Evolutionary conservation across 1,140 invertebrate genomes (phyloP).

Genomic region (Helicoverpa zea): DNA sequence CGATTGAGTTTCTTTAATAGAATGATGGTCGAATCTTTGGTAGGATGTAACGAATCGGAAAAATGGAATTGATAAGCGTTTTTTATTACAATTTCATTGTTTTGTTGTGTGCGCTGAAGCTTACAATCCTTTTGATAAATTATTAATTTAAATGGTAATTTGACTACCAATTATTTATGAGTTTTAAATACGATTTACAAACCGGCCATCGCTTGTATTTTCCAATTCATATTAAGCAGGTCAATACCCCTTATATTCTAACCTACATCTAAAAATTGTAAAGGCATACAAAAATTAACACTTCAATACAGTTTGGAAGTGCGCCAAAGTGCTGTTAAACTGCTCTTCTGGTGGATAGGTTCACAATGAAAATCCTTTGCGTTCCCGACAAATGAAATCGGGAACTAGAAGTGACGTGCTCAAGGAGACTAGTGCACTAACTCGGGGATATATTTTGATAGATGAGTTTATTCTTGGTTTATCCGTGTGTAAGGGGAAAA

Average conservation of each 20-base stretch:
- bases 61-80: not conserved
- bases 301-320: conserved; percentile 12
- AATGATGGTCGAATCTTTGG: conserved; percentile 15
- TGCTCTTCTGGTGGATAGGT: not conserved
- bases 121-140: not conserved
- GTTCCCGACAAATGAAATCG: conserved; percentile 46
- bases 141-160: too few relatives aligned
- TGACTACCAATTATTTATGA: too few relatives aligned
- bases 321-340: conserved; percentile 7
- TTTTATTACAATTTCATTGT: conserved; percentile 12
- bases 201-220: too few relatives aligned
- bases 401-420: conserved; percentile 45
- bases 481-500: not conserved
- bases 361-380: conserved; percentile 20
- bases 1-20: not conserved
- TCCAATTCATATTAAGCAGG: not conserved
- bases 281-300: conserved; percentile 27
- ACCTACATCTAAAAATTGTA: not conserved
- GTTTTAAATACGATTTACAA: too few relatives aligned
- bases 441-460: conserved; percentile 21
- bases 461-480: not conserved
- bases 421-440: conserved; percentile 15
- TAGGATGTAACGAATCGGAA: conserved; percentile 18
- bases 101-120: not conserved
- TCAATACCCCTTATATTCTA: not conserved